phyloP scores from a whole-genome alignment of 2,113 vertebrate species.

The Paralichthys olivaceus region DNA sequence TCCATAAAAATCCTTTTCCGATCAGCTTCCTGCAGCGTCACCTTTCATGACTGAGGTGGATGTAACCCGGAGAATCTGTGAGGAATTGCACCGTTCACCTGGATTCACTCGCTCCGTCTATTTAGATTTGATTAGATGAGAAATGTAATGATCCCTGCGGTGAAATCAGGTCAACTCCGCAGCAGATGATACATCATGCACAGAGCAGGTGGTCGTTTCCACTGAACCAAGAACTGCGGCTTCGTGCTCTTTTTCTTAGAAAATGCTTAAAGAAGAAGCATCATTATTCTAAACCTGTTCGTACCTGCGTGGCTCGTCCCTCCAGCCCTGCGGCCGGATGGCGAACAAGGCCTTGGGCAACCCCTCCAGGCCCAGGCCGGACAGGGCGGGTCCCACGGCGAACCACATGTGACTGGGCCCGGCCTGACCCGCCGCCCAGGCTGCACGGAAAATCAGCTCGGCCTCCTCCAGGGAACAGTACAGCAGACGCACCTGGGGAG shows the following conservation, averaged over 20 bases:
- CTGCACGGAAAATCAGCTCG: conserved; percentile 88
- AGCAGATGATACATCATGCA: conserved; percentile 13
- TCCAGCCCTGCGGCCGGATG: conserved; percentile 92
- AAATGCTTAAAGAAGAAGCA: background rate
- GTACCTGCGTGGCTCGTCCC: conserved; percentile 87
- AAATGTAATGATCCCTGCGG: conserved; percentile 35
- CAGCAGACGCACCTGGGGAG: conserved; percentile 87
- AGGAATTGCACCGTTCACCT: background rate
- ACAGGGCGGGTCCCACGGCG: conserved; percentile 89
- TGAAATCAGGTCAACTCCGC: conserved; percentile 29
- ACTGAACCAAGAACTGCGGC: too few species aligned
- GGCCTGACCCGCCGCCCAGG: conserved; percentile 86
- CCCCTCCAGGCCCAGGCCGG: conserved; percentile 86
- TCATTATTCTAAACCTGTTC: background rate
- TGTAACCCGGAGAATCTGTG: background rate
- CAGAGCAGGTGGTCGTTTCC: conserved; percentile 14
- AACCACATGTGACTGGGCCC: conserved; percentile 95
- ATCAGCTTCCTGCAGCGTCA: too few species aligned
- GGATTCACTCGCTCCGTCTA: conserved; percentile 1
- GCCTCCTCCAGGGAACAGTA: conserved; percentile 94
- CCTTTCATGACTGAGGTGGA: background rate
- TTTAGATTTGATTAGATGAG: conserved; percentile 38
- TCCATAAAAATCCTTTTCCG: too few species aligned
- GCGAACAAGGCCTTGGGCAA: conserved; percentile 90
- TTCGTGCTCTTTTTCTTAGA: too few species aligned